Base-by-base conservation (phyloP, 2,888 invertebrate species). In the Dusona sp. region DNA sequence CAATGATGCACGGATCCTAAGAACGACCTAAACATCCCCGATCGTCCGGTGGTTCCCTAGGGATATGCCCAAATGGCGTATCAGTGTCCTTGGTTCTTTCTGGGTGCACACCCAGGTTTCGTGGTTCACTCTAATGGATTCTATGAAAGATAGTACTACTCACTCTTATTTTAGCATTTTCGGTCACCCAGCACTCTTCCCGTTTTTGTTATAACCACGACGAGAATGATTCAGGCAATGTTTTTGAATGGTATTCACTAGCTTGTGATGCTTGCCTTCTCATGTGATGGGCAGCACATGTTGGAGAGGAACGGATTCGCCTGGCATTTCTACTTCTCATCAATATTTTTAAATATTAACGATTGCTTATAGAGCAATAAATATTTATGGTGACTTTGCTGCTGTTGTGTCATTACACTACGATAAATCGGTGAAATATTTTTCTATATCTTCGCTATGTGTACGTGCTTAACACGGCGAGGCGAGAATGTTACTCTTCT, bases 1-100 rank as follows among this genome's bases (percentile, higher is more conserved):
- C 89, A 92, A 93, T 92, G 91, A 93, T 92, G 90, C 90, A 92
- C 87, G 83, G 81, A 75, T 88, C 88, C 88, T 92, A 91, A 92
- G 90, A 91, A 92, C 90, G 89, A 90, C 91, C 91, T 91, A 91
- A 92, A 92, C 91, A 92, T 92, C 89, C 90, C 87, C 91, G 91
- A 92, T 92, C 90, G 64, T 84, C 90, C 90, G 87, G 89, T 88
- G 87, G 88, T 89, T 90, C 92, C 91, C 91, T 45, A 83, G 89
- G 91, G 92, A 89, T 81, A 84, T 48, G 38, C 33, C 88, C 88
- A 92, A 92, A 92, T 92, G 91, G 91, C 89, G 89, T 91, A 92
- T 92, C 91, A 91, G 90, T 92, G 91, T 91, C 89, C 89, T 83
- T 84, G 87, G 88, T 85, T 90, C 88, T 86, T 88, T 68, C 51